Evolutionary conservation across 2,888 invertebrate genomes (phyloP).

Genomic region (Apotomis capreana): DNA sequence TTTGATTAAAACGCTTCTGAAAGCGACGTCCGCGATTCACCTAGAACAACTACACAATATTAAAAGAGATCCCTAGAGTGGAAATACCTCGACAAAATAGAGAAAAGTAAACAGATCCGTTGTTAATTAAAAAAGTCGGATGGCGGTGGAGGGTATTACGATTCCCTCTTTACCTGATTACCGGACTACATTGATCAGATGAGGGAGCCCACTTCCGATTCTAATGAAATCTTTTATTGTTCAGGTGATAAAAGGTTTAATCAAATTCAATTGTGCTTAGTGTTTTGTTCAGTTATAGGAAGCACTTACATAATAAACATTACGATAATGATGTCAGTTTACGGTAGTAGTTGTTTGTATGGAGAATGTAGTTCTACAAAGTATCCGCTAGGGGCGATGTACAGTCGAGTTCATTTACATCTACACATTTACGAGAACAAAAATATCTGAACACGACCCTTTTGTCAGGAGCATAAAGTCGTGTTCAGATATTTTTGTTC

Average conservation of each 20-base stretch:
- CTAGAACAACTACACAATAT: conserved; percentile 37
- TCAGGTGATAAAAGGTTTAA: conserved; percentile 38
- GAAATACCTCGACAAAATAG: conserved; percentile 39
- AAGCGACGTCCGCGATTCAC: conserved; percentile 19
- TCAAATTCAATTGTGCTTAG: conserved; percentile 23
- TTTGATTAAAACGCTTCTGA: conserved; percentile 27
- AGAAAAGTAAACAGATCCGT: conserved; percentile 45
- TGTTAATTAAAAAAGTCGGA: conserved; percentile 58
- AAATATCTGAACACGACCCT: no score
- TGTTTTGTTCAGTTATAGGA: background rate
- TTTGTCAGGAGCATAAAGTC: no score
- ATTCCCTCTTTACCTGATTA: conserved; percentile 53
- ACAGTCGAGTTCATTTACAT: no score
- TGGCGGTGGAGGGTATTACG: conserved; percentile 51
- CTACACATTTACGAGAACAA: no score
- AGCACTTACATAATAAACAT: background rate
- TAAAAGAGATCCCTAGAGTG: conserved; percentile 35
- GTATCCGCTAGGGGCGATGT: no score
- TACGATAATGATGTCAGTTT: no score
- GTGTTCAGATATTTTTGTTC: no score
- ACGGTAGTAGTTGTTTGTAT: no score
- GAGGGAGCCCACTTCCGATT: conserved; percentile 38
- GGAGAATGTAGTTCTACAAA: no score
- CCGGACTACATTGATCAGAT: conserved; percentile 44
- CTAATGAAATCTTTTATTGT: conserved; percentile 42